Evolutionary conservation across 2,888 invertebrate species (phyloP), one percentile per base, ranked within the genome.

Genomic region (Chymomyza caudatula): DNA sequence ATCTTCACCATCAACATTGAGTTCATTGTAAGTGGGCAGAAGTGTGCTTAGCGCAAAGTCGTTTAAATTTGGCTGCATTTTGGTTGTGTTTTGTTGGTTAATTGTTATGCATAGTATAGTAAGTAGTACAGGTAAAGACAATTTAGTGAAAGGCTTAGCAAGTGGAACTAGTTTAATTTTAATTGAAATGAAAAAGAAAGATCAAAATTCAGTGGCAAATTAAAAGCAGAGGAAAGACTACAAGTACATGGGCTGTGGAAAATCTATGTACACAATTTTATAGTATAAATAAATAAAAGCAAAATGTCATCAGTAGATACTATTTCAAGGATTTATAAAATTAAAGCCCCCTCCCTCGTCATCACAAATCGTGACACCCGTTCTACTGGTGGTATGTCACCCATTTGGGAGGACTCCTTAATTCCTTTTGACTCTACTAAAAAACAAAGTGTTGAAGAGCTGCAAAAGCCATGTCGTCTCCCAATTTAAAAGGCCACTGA

Each of bases 21-120:
- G 29, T 37, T 37, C 29, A 37, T 37, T 8, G 54, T 85, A 81
- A 55, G 76, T 59, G 54, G 71, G 52, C 60, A 60, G 71, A 69
- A 63, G 73, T 59, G 63, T 82, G 77, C 74, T 77, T 17, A 67
- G 63, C 56, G 79, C 85, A 44, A 74, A 52, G 57, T 82, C 78
- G 63, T 59, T 78, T 49, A 60, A 64, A 68, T 49, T 70, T 59
- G 72, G 71, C 80, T 85, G 80, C 74, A 53, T 78, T 67, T 73
- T 64, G 60, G 37, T 79, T 67, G 67, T 47, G 53, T 54, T 65
- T 37, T 51, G 44, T 65, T 8, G 47, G 42, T 37, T 37, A 37
- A 37, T 37, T 37, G 29, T 11, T 37, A 37, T 37, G 29, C 29
- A 37, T 11, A 37, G 29, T 37, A 25, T 25, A 4, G 5, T 37